Conservation (phyloP, 1,140 invertebrate species). For the Camponotus vicinus region DNA sequence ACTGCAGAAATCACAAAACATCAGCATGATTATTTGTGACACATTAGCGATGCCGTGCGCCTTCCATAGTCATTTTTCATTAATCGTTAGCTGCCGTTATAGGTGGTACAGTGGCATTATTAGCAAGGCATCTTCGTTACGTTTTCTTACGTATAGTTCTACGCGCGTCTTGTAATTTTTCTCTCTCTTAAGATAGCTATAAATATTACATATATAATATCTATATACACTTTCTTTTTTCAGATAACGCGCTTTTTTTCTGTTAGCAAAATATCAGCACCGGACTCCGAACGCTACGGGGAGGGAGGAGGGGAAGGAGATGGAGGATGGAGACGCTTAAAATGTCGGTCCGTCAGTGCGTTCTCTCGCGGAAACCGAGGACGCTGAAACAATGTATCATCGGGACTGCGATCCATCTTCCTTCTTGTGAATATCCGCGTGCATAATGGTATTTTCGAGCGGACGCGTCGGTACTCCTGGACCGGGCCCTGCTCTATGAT, state of each 20-base stretch:
- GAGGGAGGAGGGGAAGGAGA: not conserved
- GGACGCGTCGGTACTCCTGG: constrained; percentile 77
- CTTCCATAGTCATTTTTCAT: constrained; percentile 34
- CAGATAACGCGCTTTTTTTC: constrained; percentile 76
- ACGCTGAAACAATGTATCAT: constrained; percentile 82
- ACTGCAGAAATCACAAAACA: constrained; percentile 72
- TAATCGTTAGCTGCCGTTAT: constrained; percentile 22
- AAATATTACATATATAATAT: constrained; percentile 80
- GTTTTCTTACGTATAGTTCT: constrained; percentile 53
- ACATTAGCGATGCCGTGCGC: constrained; percentile 57
- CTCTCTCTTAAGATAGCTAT: constrained; percentile 77
- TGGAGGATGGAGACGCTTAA: constrained; percentile 39
- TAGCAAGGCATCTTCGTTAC: constrained; percentile 70
- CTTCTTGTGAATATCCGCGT: constrained; percentile 86
- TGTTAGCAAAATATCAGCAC: constrained; percentile 75
- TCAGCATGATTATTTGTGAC: constrained; percentile 56
- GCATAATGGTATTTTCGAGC: constrained; percentile 80
- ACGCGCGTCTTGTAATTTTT: constrained; percentile 52
- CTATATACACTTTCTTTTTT: constrained; percentile 81
- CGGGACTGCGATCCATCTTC: constrained; percentile 85
- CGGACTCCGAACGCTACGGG: constrained; percentile 22
- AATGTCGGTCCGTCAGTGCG: constrained; percentile 64
- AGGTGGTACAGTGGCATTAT: constrained; percentile 24
- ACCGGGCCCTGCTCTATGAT: constrained; percentile 84
- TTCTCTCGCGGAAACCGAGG: constrained; percentile 70